Base-by-base conservation (phyloP, 2,888 invertebrate genomes). In the Congeria kusceri region DNA sequence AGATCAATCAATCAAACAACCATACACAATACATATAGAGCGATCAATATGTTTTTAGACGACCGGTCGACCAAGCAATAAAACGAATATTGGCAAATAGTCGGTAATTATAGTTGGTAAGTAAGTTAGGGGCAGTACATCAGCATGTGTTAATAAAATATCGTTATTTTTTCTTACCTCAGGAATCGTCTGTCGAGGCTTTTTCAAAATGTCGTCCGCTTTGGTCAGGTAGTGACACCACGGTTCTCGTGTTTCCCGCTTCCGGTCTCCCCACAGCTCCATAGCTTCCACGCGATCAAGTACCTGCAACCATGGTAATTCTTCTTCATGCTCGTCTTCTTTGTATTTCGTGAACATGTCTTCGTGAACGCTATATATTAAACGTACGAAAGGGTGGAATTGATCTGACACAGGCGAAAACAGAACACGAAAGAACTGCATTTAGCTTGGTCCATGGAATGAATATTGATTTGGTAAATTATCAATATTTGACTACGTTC, bases 191-290 rank as follows among this genome's bases (percentile, higher is more conserved):
- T 69, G 65, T 56, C 80, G 68, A 4, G 80, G 80, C 46, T 61
- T 68, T 32, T 58, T 64, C 27, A 80, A 44, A 47, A 80, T 64
- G 44, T 68, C 72, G 61, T 80, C 80, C 49, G 80, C 80, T 61
- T 73, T 28, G 3, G 23, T 25, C 20, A 80, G 47, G 49, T 80
- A 76, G 11, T 72, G 29, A 18, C 46, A 61, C 80, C 80, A 80
- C 0, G 65, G 72, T 2, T 61, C 72, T 27, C 80, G 76, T 25
- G 68, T 53, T 29, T 69, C 80, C 28, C 80, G 63, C 23, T 59
- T 72, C 58, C 27, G 56, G 5, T 66, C 69, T 11, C 23, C 69
- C 76, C 76, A 80, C 39, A 80, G 32, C 39, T 80, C 76, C 53
- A 69, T 23, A 20, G 39, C 63, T 11, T 58, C 67, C 18, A 80